Conservation (phyloP, 2,888 invertebrate species). For the Germaria angustata region DNA sequence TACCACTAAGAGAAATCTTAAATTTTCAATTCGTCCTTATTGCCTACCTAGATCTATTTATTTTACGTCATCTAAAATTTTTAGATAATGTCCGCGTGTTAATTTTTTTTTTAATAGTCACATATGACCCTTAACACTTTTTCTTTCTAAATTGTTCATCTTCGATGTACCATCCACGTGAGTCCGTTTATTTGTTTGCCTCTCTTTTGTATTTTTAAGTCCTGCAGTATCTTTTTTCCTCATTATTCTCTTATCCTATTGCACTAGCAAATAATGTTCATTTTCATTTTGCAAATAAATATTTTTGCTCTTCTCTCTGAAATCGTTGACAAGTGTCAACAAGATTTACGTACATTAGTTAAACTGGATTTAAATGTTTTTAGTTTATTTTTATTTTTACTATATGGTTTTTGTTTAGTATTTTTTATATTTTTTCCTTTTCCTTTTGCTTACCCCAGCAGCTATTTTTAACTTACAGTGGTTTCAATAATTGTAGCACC, state of each 20-base stretch:
- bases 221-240: neutral
- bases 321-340: conserved; percentile 55
- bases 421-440: neutral
- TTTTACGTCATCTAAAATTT: too few relatives aligned
- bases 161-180: neutral
- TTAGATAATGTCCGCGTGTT: too few relatives aligned
- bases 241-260: neutral
- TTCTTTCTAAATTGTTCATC: neutral
- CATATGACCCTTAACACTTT: too few relatives aligned
- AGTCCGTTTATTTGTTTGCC: neutral
- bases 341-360: conserved; percentile 62
- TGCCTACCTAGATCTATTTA: too few relatives aligned
- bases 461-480: conserved; percentile 17
- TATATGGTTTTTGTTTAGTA: neutral
- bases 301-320: neutral
- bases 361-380: conserved; percentile 57
- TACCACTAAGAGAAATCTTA: too few relatives aligned
- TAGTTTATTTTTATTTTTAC: conserved; percentile 21
- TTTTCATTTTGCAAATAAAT: neutral
- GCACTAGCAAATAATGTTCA: conserved; percentile 8
- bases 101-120: too few relatives aligned
- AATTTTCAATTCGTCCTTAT: too few relatives aligned
- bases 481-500: too few relatives aligned
- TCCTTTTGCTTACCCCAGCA: neutral
- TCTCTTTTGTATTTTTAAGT: neutral